A percentile compares a stretch with the other conserved stretches of the same genome.
Evolutionary conservation across 2,888 invertebrate species (phyloP).

Genomic region (Tenthredo livida): DNA sequence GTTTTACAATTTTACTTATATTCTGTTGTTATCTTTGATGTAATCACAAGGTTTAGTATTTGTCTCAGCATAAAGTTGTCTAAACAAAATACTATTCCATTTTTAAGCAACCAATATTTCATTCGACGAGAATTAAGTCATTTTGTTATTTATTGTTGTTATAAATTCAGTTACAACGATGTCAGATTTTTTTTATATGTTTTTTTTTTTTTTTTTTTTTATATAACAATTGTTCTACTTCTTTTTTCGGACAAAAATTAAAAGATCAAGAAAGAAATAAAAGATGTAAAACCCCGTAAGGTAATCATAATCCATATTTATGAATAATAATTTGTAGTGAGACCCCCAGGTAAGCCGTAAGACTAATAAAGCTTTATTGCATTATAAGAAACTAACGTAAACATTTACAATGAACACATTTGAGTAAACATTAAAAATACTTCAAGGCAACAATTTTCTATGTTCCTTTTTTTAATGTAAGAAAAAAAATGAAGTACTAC

Average conservation of each 20-base stretch:
- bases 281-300: neutral
- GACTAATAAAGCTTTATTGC: constrained; percentile 53
- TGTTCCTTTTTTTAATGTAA: constrained; percentile 43
- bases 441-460: constrained; percentile 56
- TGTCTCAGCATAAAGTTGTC: neutral
- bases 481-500: constrained; percentile 35
- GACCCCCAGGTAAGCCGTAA: constrained; percentile 24
- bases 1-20: neutral
- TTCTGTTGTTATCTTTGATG: neutral
- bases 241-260: neutral
- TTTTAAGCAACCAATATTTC: neutral
- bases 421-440: constrained; percentile 51
- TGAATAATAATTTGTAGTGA: constrained; percentile 19
- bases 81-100: neutral
- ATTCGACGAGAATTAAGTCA: neutral
- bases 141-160: neutral
- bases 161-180: neutral
- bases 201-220: neutral
- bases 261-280: neutral
- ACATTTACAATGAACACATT: constrained; percentile 60
- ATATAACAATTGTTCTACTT: neutral
- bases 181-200: neutral
- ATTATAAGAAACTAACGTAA: constrained; percentile 58
- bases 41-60: neutral
- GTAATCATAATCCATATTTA: neutral